Evolutionary conservation across 2,888 invertebrate genomes (phyloP).

Genomic region (Cataglyphis albicans): DNA sequence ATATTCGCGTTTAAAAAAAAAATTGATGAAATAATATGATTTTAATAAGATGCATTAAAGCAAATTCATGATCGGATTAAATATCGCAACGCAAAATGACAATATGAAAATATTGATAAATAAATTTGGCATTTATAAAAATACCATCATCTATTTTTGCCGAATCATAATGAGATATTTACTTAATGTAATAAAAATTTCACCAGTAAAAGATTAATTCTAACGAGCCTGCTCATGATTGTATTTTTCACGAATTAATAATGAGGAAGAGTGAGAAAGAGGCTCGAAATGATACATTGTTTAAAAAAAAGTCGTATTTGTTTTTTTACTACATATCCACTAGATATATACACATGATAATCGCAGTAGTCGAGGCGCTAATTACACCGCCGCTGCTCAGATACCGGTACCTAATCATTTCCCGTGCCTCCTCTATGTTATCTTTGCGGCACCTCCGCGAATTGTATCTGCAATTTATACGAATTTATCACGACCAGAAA

Average conservation of each 20-base stretch:
- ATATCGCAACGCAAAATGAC: neutral
- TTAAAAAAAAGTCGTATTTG: neutral
- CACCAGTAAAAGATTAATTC: neutral
- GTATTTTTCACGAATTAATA: neutral
- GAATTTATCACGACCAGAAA: conserved; percentile 16
- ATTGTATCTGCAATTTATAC: neutral
- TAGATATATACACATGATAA: neutral
- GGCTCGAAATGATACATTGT: neutral
- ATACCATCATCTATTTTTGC: neutral
- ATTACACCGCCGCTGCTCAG: conserved; percentile 21
- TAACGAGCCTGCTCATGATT: neutral
- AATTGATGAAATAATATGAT: neutral
- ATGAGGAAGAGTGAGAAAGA: neutral
- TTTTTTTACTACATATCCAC: neutral
- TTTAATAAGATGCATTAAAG: neutral
- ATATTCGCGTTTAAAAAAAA: neutral
- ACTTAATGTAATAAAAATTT: neutral
- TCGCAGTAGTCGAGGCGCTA: neutral
- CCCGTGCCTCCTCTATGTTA: conserved; percentile 4
- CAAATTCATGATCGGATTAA: neutral
- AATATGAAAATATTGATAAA: neutral
- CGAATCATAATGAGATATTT: neutral
- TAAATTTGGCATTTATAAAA: neutral
- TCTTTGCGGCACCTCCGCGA: neutral
- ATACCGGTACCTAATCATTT: conserved; percentile 24